Conservation (phyloP, 2,888 invertebrate species). For the Galerucella nymphaeae region DNA sequence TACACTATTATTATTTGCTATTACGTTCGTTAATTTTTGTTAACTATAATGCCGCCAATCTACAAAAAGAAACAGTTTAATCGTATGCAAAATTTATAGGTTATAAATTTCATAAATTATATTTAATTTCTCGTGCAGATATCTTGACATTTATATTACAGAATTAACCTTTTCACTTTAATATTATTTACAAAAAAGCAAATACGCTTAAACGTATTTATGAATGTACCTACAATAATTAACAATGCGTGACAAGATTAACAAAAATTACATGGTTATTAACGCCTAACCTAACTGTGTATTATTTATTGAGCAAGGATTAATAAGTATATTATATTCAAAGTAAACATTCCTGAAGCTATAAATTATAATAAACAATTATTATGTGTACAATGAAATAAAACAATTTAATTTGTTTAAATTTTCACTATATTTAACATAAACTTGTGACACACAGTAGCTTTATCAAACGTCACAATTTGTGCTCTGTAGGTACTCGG, state of each 20-base stretch:
- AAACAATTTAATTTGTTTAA: too few species aligned
- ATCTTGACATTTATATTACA: conserved; percentile 13
- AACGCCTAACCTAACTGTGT: not conserved
- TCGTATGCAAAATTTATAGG: conserved; percentile 5
- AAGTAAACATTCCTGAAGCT: not conserved
- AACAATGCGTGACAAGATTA: conserved; percentile 6
- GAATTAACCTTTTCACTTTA: conserved; percentile 10
- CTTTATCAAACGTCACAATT: too few species aligned
- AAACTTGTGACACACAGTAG: too few species aligned
- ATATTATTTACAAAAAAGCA: conserved; percentile 5
- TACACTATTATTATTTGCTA: not conserved
- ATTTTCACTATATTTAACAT: too few species aligned
- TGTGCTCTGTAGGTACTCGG: too few species aligned
- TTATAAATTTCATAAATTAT: conserved; percentile 9
- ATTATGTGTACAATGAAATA: not conserved
- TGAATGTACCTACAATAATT: conserved; percentile 6
- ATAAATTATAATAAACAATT: not conserved
- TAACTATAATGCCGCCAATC: not conserved
- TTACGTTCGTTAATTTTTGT: not conserved
- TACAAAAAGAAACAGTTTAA: not conserved
- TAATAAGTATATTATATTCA: conserved; percentile 7
- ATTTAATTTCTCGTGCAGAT: conserved; percentile 6
- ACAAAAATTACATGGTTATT: conserved; percentile 1
- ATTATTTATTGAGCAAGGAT: not conserved
- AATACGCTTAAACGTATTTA: not conserved